Conservation (phyloP, 2,797 vertebrate genomes). For the Peromyscus nudipes region DNA sequence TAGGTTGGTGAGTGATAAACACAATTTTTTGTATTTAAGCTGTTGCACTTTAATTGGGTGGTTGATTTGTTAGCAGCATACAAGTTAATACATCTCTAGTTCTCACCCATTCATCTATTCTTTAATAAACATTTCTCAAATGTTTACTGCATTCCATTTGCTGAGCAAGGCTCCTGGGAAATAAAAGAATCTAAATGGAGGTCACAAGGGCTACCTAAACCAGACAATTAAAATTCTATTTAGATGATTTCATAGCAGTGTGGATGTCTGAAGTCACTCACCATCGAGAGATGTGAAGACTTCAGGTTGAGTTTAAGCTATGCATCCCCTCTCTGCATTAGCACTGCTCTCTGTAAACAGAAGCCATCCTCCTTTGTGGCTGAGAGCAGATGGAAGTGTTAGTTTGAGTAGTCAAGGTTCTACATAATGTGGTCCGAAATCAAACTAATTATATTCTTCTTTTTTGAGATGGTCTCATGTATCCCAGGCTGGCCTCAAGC, state of each 20-base stretch:
- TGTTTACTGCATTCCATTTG: conserved; percentile 4
- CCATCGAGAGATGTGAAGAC: conserved; percentile 17
- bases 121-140: conserved; percentile 61
- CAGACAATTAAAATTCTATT: conserved; percentile 64
- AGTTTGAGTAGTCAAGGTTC: background rate
- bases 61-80: background rate
- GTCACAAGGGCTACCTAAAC: conserved; percentile 51
- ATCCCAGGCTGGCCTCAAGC: background rate
- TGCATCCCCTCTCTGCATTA: conserved; percentile 13
- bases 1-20: background rate
- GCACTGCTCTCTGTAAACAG: background rate
- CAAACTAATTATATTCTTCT: background rate
- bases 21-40: background rate
- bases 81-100: background rate
- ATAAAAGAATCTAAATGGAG: conserved; percentile 42
- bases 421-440: background rate
- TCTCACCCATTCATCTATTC: background rate
- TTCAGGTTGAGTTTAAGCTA: conserved; percentile 46
- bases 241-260: conserved; percentile 15
- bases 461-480: background rate
- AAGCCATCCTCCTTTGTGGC: background rate
- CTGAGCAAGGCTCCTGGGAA: conserved; percentile 38
- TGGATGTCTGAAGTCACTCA: conserved; percentile 34
- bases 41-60: background rate
- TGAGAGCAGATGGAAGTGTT: background rate